phyloP scores from a whole-genome alignment of 2,113 vertebrate genomes.

The Dascyllus trimaculatus region DNA sequence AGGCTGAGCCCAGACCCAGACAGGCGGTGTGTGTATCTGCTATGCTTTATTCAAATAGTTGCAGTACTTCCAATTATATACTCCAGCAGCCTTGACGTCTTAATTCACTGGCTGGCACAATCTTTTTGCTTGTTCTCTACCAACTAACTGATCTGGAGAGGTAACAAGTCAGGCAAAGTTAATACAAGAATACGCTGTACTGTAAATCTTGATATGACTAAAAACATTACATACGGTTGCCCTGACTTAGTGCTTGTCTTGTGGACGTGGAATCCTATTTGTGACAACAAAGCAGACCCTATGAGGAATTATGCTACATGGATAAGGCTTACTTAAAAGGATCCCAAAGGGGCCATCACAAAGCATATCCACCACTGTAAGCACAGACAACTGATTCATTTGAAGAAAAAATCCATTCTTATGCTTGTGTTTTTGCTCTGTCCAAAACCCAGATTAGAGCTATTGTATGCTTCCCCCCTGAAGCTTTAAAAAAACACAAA shows the following conservation, averaged over 20 bases:
- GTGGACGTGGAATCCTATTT: slow-evolving; percentile 63
- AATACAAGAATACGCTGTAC: slow-evolving; percentile 35
- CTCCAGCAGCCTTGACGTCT: slow-evolving; percentile 4
- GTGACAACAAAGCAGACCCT: slow-evolving; percentile 55
- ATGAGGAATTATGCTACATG: slow-evolving; percentile 46
- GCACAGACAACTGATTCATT: slow-evolving; percentile 13
- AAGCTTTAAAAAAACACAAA: slow-evolving; percentile 38
- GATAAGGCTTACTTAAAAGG: slow-evolving; percentile 53
- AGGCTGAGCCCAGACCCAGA: neutral
- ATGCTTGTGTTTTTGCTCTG: slow-evolving; percentile 5
- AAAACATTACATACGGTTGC: slow-evolving; percentile 44
- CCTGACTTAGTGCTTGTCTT: slow-evolving; percentile 63
- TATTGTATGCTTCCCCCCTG: slow-evolving; percentile 9
- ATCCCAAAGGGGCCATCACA: slow-evolving; percentile 43
- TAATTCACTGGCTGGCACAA: slow-evolving; percentile 18
- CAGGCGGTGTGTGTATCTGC: neutral
- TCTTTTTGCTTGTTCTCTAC: slow-evolving; percentile 23
- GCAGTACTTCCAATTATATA: slow-evolving; percentile 1
- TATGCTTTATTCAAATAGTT: neutral
- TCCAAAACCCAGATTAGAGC: slow-evolving; percentile 39
- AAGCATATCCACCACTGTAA: slow-evolving; percentile 32
- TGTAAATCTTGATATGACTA: slow-evolving; percentile 47
- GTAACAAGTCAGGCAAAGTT: slow-evolving; percentile 46
- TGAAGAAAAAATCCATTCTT: slow-evolving; percentile 11
- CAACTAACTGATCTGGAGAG: slow-evolving; percentile 31